These are phyloP conservation scores for Psammodynastes pulverulentus DNA, from an alignment of 2,113 vertebrate species.

Conservation along the genomic window DNA sequence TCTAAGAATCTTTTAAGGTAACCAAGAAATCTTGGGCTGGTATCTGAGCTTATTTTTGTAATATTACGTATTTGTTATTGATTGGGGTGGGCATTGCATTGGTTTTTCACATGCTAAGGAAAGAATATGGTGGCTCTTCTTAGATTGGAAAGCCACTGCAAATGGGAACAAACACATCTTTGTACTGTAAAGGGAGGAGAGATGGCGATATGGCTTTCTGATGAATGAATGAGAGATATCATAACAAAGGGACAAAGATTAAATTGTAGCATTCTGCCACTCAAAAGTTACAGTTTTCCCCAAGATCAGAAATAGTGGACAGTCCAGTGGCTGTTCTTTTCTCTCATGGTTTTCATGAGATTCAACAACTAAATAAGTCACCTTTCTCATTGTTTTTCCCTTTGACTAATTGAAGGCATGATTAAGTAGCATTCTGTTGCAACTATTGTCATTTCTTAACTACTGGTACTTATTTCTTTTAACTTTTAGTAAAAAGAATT, in stretches of 20 bases:
- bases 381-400: not conserved
- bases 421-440: not conserved
- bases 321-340: not conserved
- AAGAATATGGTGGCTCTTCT: not conserved
- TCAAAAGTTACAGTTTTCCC: not conserved
- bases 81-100: not conserved
- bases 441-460: not conserved
- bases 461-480: not conserved
- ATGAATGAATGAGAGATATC: not conserved
- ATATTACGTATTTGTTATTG: not conserved
- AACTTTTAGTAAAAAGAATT: not conserved
- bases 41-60: not conserved
- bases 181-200: not conserved
- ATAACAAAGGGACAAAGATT: not conserved
- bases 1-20: conserved; percentile 86
- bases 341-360: not conserved
- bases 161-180: not conserved
- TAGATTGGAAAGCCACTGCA: not conserved
- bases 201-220: not conserved
- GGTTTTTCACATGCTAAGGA: not conserved
- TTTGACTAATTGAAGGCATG: not conserved
- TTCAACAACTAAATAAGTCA: too few relatives aligned
- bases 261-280: not conserved
- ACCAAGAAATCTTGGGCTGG: not conserved
- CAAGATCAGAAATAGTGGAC: not conserved